Evolutionary conservation across 2,113 vertebrate genomes (phyloP).

Genomic region (Nasalis larvatus): DNA sequence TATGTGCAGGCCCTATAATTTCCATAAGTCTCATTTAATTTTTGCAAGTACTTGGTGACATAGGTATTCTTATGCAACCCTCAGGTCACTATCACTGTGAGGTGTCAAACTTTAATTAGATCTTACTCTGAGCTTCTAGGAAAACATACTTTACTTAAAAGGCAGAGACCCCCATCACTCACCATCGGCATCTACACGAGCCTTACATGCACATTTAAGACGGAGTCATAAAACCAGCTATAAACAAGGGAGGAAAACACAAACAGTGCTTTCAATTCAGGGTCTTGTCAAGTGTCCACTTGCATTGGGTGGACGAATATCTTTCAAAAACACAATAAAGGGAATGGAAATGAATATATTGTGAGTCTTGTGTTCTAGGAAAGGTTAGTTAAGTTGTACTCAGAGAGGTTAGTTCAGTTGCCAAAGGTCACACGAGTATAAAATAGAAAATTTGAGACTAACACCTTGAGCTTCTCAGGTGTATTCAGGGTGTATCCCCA

Average conservation of each 20-base stretch:
- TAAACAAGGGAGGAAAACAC: background rate
- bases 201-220: background rate
- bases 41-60: slow-evolving; percentile 39
- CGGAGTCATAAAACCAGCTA: background rate
- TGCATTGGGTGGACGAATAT: background rate
- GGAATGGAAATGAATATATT: background rate
- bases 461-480: background rate
- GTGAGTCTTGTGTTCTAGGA: background rate
- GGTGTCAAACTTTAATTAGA: slow-evolving; percentile 69
- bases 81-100: slow-evolving; percentile 20
- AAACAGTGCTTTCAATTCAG: background rate
- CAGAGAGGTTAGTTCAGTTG: background rate
- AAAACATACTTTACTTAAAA: background rate
- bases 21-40: slow-evolving; percentile 36
- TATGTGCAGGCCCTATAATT: background rate
- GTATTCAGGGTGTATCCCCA: fast-evolving
- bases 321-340: background rate
- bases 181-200: background rate
- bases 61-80: background rate
- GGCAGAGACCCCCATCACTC: background rate
- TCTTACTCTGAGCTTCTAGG: slow-evolving; percentile 44
- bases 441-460: background rate
- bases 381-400: background rate
- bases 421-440: background rate
- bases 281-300: background rate